phyloP scores from a whole-genome alignment of 2,888 invertebrate genomes.

The Acleris emargana region DNA sequence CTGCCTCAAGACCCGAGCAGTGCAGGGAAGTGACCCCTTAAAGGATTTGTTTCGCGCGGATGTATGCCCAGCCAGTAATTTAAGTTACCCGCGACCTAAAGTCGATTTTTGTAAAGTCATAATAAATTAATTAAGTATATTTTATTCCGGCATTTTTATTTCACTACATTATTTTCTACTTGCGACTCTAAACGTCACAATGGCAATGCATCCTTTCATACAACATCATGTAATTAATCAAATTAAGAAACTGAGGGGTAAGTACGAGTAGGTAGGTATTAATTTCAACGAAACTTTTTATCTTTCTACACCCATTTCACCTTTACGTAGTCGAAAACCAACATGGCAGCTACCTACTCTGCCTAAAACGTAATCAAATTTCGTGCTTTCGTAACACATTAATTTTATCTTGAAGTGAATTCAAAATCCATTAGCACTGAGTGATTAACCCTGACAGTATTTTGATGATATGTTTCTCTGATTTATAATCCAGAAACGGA shows the following conservation, averaged over 20 bases:
- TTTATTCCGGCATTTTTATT: too few species aligned
- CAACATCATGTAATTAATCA: background rate
- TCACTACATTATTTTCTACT: too few species aligned
- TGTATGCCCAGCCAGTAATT: too few species aligned
- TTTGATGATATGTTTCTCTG: background rate
- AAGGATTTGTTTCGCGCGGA: too few species aligned
- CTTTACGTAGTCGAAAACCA: background rate
- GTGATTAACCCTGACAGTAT: constrained; percentile 13
- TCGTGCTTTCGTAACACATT: constrained; percentile 8
- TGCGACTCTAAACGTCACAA: too few species aligned
- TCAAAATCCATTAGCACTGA: constrained; percentile 17
- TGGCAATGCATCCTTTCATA: too few species aligned
- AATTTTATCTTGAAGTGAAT: constrained; percentile 7
- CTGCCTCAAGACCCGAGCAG: too few species aligned
- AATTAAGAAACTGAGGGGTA: background rate
- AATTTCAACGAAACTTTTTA: background rate
- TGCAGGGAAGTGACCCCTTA: too few species aligned
- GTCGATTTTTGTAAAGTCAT: too few species aligned
- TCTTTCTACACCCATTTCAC: background rate
- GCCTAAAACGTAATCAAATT: constrained; percentile 6
- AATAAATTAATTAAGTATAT: too few species aligned
- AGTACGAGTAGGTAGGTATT: background rate
- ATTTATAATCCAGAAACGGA: too few species aligned
- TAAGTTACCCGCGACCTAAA: too few species aligned
- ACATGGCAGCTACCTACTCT: background rate